Conservation (phyloP, 2,797 vertebrate species). For the Artibeus jamaicensis region DNA sequence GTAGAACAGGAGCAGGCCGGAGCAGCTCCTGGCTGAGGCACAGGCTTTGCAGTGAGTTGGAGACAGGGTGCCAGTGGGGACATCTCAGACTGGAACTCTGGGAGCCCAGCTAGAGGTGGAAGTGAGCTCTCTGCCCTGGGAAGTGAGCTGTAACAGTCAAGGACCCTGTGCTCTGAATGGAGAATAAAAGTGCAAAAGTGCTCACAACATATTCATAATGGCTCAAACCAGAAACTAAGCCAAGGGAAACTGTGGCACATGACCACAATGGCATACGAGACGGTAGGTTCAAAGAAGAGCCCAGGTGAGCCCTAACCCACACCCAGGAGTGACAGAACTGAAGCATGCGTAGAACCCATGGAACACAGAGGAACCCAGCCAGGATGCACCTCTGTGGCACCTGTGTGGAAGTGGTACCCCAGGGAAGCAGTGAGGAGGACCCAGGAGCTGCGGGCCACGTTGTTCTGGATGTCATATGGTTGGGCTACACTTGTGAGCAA, state of each 20-base stretch:
- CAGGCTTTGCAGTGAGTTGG: background rate
- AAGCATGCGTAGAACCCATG: background rate
- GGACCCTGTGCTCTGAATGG: background rate
- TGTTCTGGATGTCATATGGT: fast-evolving
- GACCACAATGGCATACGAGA: fast-evolving
- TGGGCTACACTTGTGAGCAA: background rate
- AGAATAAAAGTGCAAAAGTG: background rate
- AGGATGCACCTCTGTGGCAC: background rate
- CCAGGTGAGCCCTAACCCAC: fast-evolving
- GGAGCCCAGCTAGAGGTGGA: background rate
- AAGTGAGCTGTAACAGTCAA: background rate
- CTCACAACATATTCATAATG: background rate
- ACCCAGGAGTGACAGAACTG: background rate
- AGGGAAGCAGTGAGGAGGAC: background rate
- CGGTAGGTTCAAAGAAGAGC: background rate
- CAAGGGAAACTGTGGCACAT: fast-evolving
- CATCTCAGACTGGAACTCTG: background rate
- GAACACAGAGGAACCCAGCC: background rate
- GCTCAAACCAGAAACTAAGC: background rate
- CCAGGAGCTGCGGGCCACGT: too few relatives aligned
- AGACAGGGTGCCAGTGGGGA: fast-evolving
- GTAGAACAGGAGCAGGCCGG: background rate
- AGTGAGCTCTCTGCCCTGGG: background rate
- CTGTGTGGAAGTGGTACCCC: background rate
- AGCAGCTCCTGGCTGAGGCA: background rate